Evolutionary conservation across 1,140 invertebrate genomes (phyloP), one percentile per base, ranked within the genome.

Genomic region (Aricia agestis): DNA sequence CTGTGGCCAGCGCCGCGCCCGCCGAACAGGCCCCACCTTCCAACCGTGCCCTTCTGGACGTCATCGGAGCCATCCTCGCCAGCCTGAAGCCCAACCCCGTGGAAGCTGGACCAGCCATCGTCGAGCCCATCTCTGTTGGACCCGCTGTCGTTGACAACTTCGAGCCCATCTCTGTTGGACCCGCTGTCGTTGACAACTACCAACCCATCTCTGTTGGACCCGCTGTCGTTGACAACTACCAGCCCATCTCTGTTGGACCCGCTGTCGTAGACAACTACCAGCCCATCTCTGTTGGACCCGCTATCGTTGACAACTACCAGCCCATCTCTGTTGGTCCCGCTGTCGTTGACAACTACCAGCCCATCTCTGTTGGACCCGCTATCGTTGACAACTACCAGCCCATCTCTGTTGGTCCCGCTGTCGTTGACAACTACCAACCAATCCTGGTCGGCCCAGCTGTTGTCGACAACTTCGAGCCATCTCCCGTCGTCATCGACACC

Each of bases 1-100:
- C 79, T 36, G 77, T 81, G 67, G 80, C 76, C 66, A 83, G 79
- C 72, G 82, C 78, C 57, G 80, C 59, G n/a, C 18, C 17, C 6
- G 36, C 66, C n/a, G 36, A 41, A 18, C 66, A 7, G n/a, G 36
- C 36, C 41, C 17, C 13, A 7, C 18, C 36, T 25, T 17, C n/a
- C 58, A 18, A 63, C 10, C 59, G 59, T 25, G 31, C 25, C 59
- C 59, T 63, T 11, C 59, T 63, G 9, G 59, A 63, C 59, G 18
- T 63, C 59, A 25, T 63, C 18, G 59, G 59, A 63, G 19, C 59
- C 59, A 25, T 63, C 59, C 59, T 63, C 7, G 59, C n/a, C 10
- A 18, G 11, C 59, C 17, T 63, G 59, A 63, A 63, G 19, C 59
- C 59, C 11, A 18, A 79, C 11, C 81, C 83, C 42, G 79, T 69